Evolutionary conservation across 2,888 invertebrate species (phyloP), one percentile per base, ranked within the genome.

Genomic region (Phanerotoma sp.): DNA sequence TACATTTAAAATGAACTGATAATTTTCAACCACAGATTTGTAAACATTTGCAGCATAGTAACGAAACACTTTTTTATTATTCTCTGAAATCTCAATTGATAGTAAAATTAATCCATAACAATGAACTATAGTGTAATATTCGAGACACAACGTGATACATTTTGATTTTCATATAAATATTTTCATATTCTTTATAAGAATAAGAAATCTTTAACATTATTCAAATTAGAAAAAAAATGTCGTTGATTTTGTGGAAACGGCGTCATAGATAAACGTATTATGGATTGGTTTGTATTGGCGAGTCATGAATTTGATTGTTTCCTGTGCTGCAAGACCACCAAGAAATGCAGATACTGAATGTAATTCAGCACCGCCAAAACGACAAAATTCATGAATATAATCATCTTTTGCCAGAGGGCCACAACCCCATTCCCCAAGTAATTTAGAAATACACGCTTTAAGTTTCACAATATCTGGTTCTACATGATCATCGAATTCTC

Each of bases 231-330:
- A 84, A 70, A 84, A 86, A 77, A 91, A 92, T 44, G 90, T 89
- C 41, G 86, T 86, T 50, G 93, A 89, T 64, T 88, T 91, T 50
- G 93, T 91, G 57, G 89, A 89, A 65, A 94, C 91, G 46, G 91
- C 96, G 81, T 98, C 96, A 79, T 95, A 96, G 65, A 99, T 87
- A 77, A 93, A 92, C 0, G 93, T 94, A 78, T 98, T 97, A 78
- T 96, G 88, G 53, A 99, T 84, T 32, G 98, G 98, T 70, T 94
- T 91, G 78, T 96, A 99, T 80, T 99, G 99, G 70, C 87, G 86
- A 3, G 98, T 98, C 51, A 97, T 84, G 54, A 99, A 81, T 81
- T 99, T 99, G 5, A 74, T 73, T 4, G 88, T 88, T 81, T 98
- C 98, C 72, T 99, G 98, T 6, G 97, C 96, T 21, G 91, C 91